These are phyloP conservation scores for Adela reaumurella DNA, from an alignment of 2,888 invertebrate genomes.

Conservation along the genomic window DNA sequence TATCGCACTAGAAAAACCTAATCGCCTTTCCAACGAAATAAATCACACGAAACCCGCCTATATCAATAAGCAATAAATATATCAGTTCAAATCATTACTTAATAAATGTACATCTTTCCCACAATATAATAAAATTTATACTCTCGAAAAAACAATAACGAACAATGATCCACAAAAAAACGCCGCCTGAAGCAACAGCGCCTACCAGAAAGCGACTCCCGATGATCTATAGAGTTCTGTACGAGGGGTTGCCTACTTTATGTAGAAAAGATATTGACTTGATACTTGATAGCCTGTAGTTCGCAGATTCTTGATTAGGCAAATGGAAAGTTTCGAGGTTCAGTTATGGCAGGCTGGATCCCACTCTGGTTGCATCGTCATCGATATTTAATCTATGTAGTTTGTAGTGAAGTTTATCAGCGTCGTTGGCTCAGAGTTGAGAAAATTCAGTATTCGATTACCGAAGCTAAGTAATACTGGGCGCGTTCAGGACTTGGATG, in stretches of 20 bases:
- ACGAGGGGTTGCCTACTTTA: neutral
- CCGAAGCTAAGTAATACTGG: too few species aligned
- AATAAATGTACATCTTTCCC: neutral
- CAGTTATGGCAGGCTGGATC: too few species aligned
- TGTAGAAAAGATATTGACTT: too few species aligned
- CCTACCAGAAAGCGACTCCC: conserved; percentile 8
- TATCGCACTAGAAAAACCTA: neutral
- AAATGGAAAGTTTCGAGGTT: too few species aligned
- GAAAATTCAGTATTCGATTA: too few species aligned
- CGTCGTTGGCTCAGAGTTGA: too few species aligned
- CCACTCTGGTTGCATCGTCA: too few species aligned
- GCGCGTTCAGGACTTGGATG: too few species aligned
- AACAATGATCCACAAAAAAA: neutral
- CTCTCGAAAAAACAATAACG: neutral
- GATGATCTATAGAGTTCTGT: conserved; percentile 5
- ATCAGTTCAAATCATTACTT: neutral
- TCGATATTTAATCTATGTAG: too few species aligned
- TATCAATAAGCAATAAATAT: neutral
- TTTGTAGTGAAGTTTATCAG: too few species aligned
- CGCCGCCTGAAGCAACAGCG: conserved; percentile 2
- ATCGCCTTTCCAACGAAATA: neutral
- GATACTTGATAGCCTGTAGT: too few species aligned
- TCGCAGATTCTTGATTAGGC: too few species aligned
- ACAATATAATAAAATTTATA: neutral
- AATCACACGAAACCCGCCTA: neutral